A percentile compares a stretch with the other conserved stretches of the same genome.
Evolutionary conservation across 2,888 invertebrate species (phyloP).

Genomic region (Melieria picta): DNA sequence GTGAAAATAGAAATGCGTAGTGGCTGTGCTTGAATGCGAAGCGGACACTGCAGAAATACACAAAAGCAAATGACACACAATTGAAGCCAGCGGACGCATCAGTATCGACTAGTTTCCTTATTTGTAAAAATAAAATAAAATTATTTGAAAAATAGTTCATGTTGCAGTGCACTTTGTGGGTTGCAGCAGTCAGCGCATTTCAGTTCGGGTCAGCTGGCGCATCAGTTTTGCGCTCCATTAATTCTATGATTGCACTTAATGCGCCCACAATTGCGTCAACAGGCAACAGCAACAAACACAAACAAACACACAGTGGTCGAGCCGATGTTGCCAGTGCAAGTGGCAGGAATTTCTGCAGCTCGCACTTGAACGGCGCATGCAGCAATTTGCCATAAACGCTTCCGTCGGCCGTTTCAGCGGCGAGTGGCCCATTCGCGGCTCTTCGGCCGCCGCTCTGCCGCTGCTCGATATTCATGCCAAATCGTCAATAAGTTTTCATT

Average conservation of each 20-base stretch:
- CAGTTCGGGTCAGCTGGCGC: background rate
- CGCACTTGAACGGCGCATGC: background rate
- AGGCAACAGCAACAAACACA: background rate
- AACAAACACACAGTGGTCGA: background rate
- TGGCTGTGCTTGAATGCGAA: no score
- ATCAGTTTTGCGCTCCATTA: slow-evolving; percentile 30
- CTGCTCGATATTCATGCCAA: slow-evolving; percentile 5
- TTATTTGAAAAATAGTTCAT: no score
- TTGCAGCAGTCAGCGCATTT: no score
- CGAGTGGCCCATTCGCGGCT: background rate
- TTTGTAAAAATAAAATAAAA: no score
- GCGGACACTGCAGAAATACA: no score
- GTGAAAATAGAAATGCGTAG: no score
- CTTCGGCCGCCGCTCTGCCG: no score
- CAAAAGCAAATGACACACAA: no score
- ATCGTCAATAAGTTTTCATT: slow-evolving; percentile 12
- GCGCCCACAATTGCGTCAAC: background rate
- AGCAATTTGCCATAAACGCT: background rate
- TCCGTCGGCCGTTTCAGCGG: background rate
- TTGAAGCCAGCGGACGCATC: no score
- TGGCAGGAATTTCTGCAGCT: background rate
- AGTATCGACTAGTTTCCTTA: no score
- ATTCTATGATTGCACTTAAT: slow-evolving; percentile 31
- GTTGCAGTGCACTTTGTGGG: no score
- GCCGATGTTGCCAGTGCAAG: no score